These are phyloP conservation scores for Harpagoxenus sublaevis DNA, from an alignment of 2,888 invertebrate species.

Conservation along the genomic window DNA sequence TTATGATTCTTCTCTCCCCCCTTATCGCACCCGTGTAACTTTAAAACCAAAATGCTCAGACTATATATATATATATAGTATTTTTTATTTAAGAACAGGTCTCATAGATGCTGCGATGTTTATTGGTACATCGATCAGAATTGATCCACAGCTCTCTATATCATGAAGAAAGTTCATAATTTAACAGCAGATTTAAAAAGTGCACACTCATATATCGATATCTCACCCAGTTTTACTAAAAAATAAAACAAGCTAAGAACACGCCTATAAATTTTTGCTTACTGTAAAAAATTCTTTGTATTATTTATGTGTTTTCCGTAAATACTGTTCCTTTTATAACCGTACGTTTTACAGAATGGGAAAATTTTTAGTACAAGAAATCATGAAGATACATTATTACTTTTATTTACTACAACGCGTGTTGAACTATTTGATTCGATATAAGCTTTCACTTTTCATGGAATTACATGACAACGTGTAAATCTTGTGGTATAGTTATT, in stretches of 20 bases:
- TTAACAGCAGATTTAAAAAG: too few species aligned
- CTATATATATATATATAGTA: too few species aligned
- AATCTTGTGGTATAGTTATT: neutral
- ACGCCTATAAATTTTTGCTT: neutral
- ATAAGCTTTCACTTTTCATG: constrained; percentile 14
- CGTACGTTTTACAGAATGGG: neutral
- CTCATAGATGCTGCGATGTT: too few species aligned
- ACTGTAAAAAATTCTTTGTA: neutral
- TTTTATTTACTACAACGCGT: neutral
- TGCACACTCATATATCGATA: neutral
- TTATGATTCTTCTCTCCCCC: too few species aligned
- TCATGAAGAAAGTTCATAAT: too few species aligned
- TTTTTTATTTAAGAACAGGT: too few species aligned
- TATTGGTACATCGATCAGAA: too few species aligned
- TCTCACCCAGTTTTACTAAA: neutral
- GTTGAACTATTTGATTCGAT: too few species aligned
- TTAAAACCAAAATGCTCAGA: too few species aligned
- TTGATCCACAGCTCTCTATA: too few species aligned
- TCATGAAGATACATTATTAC: neutral
- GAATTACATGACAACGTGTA: neutral
- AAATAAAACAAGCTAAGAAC: neutral
- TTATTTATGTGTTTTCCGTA: neutral
- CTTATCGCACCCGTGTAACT: too few species aligned
- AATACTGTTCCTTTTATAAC: neutral
- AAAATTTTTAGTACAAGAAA: neutral